These are phyloP conservation scores for Epinotia brunnichana DNA, from an alignment of 2,888 invertebrate species.

Conservation along the genomic window DNA sequence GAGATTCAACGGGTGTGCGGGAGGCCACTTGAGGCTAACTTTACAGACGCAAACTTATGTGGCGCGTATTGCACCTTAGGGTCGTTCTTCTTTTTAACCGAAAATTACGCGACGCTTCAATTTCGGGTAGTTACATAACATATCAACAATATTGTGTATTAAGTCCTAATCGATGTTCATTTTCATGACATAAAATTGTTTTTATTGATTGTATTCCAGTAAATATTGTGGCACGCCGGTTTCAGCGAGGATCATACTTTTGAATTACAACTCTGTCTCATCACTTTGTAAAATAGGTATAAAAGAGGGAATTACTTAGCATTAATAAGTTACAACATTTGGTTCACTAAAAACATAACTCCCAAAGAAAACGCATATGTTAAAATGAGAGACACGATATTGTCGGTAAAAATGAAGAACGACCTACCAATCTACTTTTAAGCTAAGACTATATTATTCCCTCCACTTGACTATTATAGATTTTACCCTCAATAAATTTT, in stretches of 20 bases:
- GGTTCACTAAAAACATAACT: background rate
- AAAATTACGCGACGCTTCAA: background rate
- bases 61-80: background rate
- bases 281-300: no score
- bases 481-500: constrained; percentile 55
- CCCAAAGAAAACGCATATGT: background rate
- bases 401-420: background rate
- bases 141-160: background rate
- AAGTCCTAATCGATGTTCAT: background rate
- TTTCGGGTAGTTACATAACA: background rate
- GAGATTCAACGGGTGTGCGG: no score
- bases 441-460: constrained; percentile 76
- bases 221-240: no score
- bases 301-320: no score
- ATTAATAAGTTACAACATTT: no score
- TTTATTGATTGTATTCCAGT: background rate
- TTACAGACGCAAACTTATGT: no score
- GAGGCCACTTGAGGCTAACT: no score
- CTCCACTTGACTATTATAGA: constrained; percentile 72
- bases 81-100: background rate
- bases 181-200: background rate
- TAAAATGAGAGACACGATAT: background rate
- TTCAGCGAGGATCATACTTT: no score
- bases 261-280: no score
- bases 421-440: constrained; percentile 55